Evolutionary conservation across 2,888 invertebrate species (phyloP), one percentile per base, ranked within the genome.

Genomic region (Thereva unica): DNA sequence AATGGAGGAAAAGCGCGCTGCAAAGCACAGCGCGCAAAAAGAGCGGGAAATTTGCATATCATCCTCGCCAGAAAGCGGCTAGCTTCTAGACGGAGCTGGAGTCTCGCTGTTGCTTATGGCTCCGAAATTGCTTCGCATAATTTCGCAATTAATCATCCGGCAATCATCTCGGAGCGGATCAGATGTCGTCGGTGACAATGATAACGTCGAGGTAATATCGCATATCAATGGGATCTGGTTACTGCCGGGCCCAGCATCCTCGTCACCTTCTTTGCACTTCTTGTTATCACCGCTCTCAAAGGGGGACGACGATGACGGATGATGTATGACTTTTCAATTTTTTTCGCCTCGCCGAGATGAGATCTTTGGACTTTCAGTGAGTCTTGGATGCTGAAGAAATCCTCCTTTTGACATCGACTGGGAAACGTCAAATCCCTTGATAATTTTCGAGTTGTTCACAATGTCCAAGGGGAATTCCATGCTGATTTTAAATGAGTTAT

Each of bases 71-170:
- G 42, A 53, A 53, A 10, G 34, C 61, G 41, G 64, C 54, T 53
- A 52, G 54, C 65, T 45, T 63, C 42, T 34, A 41, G 45, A 53
- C 55, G 50, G 37, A 49, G 12, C 52, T 44, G 44, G 49, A 4
- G 12, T 40, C 52, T 63, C 56, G 64, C 40, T 53, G 61, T 59
- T 61, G 65, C 68, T 68, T 66, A 64, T 67, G 54, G 61, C 42
- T 45, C 53, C 53, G 47, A 69, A 69, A 67, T 67, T 67, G 67
- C 67, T 69, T 69, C 64, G 69, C 63, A 69, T 69, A 69, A 69
- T 69, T 69, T 67, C 45, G 67, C 66, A 69, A 69, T 69, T 69
- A 69, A 69, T 69, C 69, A 69, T 67, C 50, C 56, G 47, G 67
- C 69, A 69, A 69, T 66, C 69, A 67, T 66, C 67, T 61, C 45